A percentile compares a stretch with the other conserved stretches of the same genome.
phyloP scores from a whole-genome alignment of 2,888 invertebrate species.

The Hololepta plana region DNA sequence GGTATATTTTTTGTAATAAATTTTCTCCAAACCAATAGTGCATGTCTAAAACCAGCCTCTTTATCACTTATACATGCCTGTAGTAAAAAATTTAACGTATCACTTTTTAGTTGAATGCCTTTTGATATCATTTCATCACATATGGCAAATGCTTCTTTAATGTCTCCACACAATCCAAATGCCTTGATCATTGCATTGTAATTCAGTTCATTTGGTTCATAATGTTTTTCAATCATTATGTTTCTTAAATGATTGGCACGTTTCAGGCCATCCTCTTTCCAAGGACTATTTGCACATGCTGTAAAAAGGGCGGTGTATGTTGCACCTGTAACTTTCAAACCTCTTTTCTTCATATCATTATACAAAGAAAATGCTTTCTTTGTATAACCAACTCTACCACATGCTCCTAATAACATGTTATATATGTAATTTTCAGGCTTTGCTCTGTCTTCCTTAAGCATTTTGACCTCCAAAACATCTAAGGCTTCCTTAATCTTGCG shows the following conservation, averaged over 20 bases:
- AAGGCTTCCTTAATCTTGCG: constrained; percentile 60
- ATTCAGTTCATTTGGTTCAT: constrained; percentile 53
- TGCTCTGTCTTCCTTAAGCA: constrained; percentile 59
- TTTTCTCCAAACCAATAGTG: constrained; percentile 72
- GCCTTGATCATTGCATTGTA: constrained; percentile 87
- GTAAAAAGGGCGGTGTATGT: constrained; percentile 78
- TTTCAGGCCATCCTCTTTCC: constrained; percentile 45
- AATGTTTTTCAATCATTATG: constrained; percentile 48
- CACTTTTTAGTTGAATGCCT: constrained; percentile 37
- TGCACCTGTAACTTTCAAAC: constrained; percentile 45
- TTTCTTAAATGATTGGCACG: constrained; percentile 46
- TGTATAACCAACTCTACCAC: constrained; percentile 68
- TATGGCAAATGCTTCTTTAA: constrained; percentile 57
- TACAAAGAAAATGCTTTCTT: constrained; percentile 72
- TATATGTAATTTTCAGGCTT: constrained; percentile 66
- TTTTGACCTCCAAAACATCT: constrained; percentile 55
- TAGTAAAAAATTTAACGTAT: constrained; percentile 62
- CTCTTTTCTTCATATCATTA: constrained; percentile 64
- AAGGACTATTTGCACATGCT: constrained; percentile 69
- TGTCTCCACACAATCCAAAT: constrained; percentile 67
- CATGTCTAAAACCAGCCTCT: constrained; percentile 63
- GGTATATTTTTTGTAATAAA: constrained; percentile 44
- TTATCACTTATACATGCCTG: constrained; percentile 70
- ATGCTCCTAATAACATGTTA: constrained; percentile 65
- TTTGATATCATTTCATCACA: constrained; percentile 70